Base-by-base conservation (phyloP, 2,797 vertebrate species). In the Nyctalus aviator region DNA sequence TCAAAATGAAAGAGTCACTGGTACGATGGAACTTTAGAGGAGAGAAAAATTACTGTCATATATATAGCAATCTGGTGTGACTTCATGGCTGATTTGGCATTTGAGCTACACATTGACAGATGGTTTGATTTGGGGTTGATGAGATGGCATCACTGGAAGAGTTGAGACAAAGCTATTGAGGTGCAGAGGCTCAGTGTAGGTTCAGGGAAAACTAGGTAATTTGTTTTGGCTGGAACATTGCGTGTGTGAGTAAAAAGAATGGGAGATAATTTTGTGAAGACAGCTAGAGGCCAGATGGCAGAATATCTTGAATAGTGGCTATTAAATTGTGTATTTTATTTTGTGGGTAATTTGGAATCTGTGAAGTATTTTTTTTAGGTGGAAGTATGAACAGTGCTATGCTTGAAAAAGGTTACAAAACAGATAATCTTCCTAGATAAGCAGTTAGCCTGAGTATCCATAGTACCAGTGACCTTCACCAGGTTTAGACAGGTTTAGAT, bases 181-280 rank as follows among this genome's bases (percentile, higher is more conserved):
- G 13, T 87, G 6, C 50, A 44, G 82, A 93, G n/a, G 77, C 37
- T 93, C 37, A 30, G 21, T 89, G 44, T 25, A 62, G 55, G 37
- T 81, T 93, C 72, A 91, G 35, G 55, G 48, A 75, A 88, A 95
- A 84, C 6, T 68, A 44, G 18, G 66, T 57, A 62, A 86, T 94
- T 95, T 92, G 71, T 78, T 95, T 94, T 55, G 82, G 23, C 35
- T 92, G 50, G 27, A 90, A 93, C 13, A 23, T 76, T 27, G 35
- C 62, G 3, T 55, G 5, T 91, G 37, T 90, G 66, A 83, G 53
- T 57, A 83, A 91, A 94, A 89, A 78, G 50, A 87, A 8, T 94
- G 41, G 17, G 30, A 76, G 32, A 84, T 84, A 91, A 91, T 94
- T 90, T 93, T 79, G 46, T 66, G 94, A 95, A 81, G 57, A 81